These are phyloP conservation scores for Burhinus oedicnemus DNA, from an alignment of 2,113 vertebrate species.

Conservation along the genomic window DNA sequence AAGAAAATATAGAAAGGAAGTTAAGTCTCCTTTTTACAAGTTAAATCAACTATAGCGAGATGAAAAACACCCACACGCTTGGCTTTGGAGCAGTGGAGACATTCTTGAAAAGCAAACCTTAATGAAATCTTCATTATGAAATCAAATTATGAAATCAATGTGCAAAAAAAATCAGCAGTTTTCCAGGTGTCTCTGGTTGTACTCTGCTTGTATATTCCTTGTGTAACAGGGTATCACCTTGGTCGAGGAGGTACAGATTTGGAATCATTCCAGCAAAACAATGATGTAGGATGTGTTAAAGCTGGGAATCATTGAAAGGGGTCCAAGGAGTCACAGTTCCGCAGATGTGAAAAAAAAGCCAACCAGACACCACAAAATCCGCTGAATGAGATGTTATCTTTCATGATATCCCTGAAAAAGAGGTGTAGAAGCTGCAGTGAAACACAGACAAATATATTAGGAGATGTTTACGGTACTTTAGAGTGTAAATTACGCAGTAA, in stretches of 20 bases:
- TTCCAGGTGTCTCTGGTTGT: not conserved
- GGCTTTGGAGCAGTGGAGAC: not conserved
- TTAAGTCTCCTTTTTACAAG: constrained; percentile 30
- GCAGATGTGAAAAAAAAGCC: not conserved
- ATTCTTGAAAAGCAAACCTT: constrained; percentile 31
- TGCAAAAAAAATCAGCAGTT: not conserved
- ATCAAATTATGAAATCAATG: not conserved
- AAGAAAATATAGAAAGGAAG: constrained; percentile 28
- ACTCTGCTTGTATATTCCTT: not conserved
- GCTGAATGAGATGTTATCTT: not conserved
- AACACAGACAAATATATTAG: not conserved
- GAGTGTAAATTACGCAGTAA: not conserved
- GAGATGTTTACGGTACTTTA: not conserved
- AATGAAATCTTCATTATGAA: constrained; percentile 14
- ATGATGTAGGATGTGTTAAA: not conserved
- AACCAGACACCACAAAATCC: not conserved
- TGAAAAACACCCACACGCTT: constrained; percentile 37
- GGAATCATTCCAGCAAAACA: not conserved
- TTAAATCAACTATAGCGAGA: not conserved
- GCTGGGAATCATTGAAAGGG: not conserved
- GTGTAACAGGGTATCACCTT: not conserved
- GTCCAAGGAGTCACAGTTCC: not conserved
- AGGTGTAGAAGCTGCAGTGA: not conserved
- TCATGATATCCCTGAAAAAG: not conserved
- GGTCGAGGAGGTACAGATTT: not conserved